phyloP scores from a whole-genome alignment of 2,888 invertebrate species.

The Drosophila suboccidentalis region DNA sequence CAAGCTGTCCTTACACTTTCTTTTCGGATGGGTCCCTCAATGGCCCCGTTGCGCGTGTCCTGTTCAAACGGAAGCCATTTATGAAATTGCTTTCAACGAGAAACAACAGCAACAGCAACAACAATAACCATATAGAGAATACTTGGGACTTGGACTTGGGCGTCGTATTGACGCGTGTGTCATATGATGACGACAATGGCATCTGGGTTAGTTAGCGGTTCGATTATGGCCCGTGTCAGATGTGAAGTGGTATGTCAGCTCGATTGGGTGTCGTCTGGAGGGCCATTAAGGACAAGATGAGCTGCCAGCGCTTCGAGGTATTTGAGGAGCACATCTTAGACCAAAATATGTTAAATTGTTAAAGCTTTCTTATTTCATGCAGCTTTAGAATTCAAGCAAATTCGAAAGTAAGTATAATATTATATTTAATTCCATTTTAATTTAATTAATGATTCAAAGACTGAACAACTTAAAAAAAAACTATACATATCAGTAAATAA shows the following conservation, averaged over 20 bases:
- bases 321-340: slow-evolving; percentile 10
- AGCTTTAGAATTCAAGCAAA: too few species aligned
- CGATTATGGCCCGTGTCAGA: slow-evolving; percentile 51
- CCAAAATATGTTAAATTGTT: background rate
- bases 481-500: too few species aligned
- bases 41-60: slow-evolving; percentile 45
- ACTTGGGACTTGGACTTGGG: slow-evolving; percentile 48
- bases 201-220: slow-evolving; percentile 35
- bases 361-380: too few species aligned
- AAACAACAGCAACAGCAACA: slow-evolving; percentile 30
- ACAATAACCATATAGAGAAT: slow-evolving; percentile 20
- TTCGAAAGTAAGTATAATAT: too few species aligned
- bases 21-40: slow-evolving; percentile 16
- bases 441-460: too few species aligned
- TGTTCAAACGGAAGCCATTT: slow-evolving; percentile 74
- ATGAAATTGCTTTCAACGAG: slow-evolving; percentile 72
- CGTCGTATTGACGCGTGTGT: slow-evolving; percentile 59
- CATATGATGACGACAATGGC: slow-evolving; percentile 50
- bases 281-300: slow-evolving; percentile 43
- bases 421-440: too few species aligned
- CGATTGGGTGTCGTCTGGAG: slow-evolving; percentile 36
- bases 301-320: slow-evolving; percentile 33
- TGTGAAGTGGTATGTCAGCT: slow-evolving; percentile 40
- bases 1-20: slow-evolving; percentile 9
- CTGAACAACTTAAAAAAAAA: background rate